A percentile compares a stretch with the other conserved stretches of the same genome.
Evolutionary conservation across 2,888 invertebrate species (phyloP).

Genomic region (Pristionchus japonicus): DNA sequence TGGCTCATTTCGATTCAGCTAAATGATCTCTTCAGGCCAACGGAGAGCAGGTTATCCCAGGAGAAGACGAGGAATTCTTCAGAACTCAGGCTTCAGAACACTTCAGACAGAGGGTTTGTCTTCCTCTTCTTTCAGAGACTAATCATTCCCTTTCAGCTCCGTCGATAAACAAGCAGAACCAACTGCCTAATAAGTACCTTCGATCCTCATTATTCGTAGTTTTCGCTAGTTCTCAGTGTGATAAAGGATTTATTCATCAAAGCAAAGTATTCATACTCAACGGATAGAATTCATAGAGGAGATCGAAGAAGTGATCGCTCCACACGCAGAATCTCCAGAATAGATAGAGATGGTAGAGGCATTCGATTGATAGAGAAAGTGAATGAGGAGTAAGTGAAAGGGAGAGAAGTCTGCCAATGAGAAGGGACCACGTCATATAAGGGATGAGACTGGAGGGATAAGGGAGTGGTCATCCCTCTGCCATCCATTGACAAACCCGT

Average conservation of each 20-base stretch:
- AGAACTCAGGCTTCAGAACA: slow-evolving; percentile 26
- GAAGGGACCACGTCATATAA: background rate
- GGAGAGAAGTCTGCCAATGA: background rate
- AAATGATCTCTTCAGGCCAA: background rate
- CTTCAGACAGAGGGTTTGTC: slow-evolving; percentile 21
- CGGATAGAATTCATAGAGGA: background rate
- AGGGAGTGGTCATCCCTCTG: background rate
- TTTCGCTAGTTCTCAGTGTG: background rate
- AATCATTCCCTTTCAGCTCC: slow-evolving; percentile 7
- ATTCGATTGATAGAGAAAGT: slow-evolving; percentile 8
- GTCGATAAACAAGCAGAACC: background rate
- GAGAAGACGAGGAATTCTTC: slow-evolving; percentile 34
- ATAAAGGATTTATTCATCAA: background rate
- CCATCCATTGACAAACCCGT: slow-evolving; percentile 9
- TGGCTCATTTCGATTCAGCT: background rate
- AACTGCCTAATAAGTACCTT: background rate
- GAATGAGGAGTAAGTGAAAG: slow-evolving; percentile 7
- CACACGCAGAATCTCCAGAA: background rate
- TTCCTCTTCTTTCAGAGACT: background rate
- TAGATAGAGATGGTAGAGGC: slow-evolving; percentile 21
- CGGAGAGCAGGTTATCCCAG: background rate
- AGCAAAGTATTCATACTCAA: background rate
- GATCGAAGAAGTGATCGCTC: background rate
- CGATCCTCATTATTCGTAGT: background rate
- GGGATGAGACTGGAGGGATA: background rate